A percentile compares a stretch with the other conserved stretches of the same genome.
phyloP scores from a whole-genome alignment of 2,888 invertebrate genomes.

The Clusia tigrina region DNA sequence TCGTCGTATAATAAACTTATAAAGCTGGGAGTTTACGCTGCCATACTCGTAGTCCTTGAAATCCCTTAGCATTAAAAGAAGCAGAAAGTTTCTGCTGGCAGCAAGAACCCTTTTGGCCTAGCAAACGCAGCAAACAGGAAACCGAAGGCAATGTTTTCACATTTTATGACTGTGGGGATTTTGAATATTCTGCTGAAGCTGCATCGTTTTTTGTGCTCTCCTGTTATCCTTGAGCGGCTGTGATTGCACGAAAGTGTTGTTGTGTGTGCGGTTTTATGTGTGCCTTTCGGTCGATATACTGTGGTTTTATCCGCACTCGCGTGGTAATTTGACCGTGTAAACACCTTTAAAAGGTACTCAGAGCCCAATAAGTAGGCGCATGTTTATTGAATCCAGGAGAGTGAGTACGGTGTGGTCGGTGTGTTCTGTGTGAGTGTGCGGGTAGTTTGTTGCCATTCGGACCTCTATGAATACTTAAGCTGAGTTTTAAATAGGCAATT shows the following conservation, averaged over 20 bases:
- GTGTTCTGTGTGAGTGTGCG: no score
- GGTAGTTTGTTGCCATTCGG: no score
- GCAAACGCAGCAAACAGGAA: neutral
- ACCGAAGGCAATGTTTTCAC: neutral
- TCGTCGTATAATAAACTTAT: no score
- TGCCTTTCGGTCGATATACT: neutral
- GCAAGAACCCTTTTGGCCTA: no score
- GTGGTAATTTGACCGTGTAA: neutral
- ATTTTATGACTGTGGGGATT: neutral
- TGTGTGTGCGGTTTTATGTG: neutral
- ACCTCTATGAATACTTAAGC: no score
- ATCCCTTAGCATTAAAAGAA: no score
- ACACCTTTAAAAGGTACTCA: conserved; percentile 1
- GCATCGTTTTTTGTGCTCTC: neutral
- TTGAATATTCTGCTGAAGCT: neutral
- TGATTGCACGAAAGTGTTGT: neutral
- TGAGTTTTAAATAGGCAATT: no score
- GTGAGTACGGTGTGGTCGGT: no score
- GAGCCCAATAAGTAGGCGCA: neutral
- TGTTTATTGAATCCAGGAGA: no score
- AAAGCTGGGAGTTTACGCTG: no score
- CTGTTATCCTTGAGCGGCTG: neutral
- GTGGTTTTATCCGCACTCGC: conserved; percentile 2
- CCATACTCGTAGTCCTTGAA: no score
- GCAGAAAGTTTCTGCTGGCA: no score